Base-by-base conservation (phyloP, 2,797 vertebrate genomes). In the Rhinichthys osculus region DNA sequence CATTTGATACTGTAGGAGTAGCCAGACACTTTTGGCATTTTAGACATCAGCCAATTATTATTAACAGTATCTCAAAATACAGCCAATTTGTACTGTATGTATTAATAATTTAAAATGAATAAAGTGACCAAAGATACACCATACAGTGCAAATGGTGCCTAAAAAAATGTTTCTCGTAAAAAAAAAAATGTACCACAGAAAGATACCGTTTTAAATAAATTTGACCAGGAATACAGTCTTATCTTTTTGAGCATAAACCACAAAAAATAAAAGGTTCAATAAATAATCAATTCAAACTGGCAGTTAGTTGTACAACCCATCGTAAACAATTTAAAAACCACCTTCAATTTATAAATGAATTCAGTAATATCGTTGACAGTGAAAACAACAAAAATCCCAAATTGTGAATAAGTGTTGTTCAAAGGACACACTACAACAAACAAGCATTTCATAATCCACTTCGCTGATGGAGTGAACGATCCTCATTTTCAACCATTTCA, bases 231-330 rank as follows among this genome's bases (percentile, higher is more conserved):
- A 62, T 69, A 62, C 27, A 17, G 17, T 30, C 33, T 52, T 69
- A 57, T 13, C 50, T 40, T 70, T 14, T 47, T 19, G 14, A 83
- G 54, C 33, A 47, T 40, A 74, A 83, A 33, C 16, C n/a, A 84
- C 52, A 0, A 27, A 78, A 40, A 50, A 81, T 38, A 81, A 69
- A 19, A 71, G 19, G 0, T 42, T 84, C 44, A 78, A 70, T 78
- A 78, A 85, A 85, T 85, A 78, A 59, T 84, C 4, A 78, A 35
- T 71, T 85, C n/a, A 70, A 79, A 84, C 10, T 6, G 7, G 33
- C 16, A 19, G 57, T 50, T 7, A 33, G 21, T 11, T 35, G 5
- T 35, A 81, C 30, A 69, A 67, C 35, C 11, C n/a, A 33, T 42
- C 14, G 27, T 84, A 84, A 84, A 85, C 64, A 11, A 74, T 57